A percentile compares a stretch with the other conserved stretches of the same genome.
phyloP scores from a whole-genome alignment of 2,888 invertebrate genomes.

The Gryllus longicercus region DNA sequence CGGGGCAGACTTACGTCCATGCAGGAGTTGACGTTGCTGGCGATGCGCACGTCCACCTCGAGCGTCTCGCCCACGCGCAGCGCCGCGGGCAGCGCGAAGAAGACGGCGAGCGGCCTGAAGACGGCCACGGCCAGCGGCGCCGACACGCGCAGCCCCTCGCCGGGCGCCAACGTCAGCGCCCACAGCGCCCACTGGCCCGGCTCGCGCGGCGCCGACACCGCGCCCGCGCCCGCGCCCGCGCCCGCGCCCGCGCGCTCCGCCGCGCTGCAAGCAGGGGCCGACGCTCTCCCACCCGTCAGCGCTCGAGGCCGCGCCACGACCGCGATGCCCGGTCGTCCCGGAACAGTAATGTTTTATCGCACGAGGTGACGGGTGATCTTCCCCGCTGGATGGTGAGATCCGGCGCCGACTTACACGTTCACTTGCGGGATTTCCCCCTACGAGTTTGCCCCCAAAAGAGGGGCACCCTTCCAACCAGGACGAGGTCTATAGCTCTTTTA shows the following conservation, averaged over 20 bases:
- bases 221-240: no score
- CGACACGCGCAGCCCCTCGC: constrained; percentile 53
- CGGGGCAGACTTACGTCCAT: no score
- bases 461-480: no score
- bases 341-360: no score
- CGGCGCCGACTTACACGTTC: no score
- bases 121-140: constrained; percentile 59
- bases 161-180: constrained; percentile 57
- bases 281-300: neutral
- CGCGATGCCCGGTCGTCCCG: no score
- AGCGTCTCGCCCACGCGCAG: constrained; percentile 62
- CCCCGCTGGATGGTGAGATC: no score
- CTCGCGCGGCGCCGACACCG: constrained; percentile 56
- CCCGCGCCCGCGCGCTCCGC: neutral
- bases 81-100: constrained; percentile 58
- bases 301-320: no score
- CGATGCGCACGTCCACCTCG: constrained; percentile 66
- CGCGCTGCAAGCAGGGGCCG: neutral
- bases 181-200: constrained; percentile 64
- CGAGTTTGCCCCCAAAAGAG: no score
- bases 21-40: constrained; percentile 65
- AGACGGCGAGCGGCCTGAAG: constrained; percentile 60
- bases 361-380: no score
- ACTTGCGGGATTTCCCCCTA: no score
- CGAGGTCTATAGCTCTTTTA: no score